Percentiles rank a stretch among this genome's conserved stretches.
Evolutionary conservation across 2,113 vertebrate genomes (phyloP).

Genomic region (Rhegmatorhina hoffmannsi): DNA sequence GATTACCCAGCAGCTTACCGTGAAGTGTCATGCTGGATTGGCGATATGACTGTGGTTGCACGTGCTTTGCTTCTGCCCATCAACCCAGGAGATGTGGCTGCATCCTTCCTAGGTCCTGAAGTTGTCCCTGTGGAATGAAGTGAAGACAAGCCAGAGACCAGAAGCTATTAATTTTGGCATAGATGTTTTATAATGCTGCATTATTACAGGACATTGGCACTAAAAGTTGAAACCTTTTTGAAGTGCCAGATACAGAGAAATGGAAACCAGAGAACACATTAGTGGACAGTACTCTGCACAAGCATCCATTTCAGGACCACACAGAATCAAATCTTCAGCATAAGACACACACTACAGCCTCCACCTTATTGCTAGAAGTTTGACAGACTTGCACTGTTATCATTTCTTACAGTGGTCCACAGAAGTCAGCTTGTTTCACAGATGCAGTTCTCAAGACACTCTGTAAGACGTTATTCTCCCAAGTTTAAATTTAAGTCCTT

Average conservation of each 20-base stretch:
- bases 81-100: slow-evolving; percentile 75
- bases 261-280: not conserved
- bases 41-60: slow-evolving; percentile 18
- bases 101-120: slow-evolving; percentile 70
- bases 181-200: not conserved
- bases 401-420: not conserved
- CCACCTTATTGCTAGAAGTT: not conserved
- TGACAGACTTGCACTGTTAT: not conserved
- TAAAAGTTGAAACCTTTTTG: not conserved
- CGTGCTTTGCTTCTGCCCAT: slow-evolving; percentile 43
- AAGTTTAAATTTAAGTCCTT: not conserved
- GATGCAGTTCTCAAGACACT: not conserved
- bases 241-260: not conserved
- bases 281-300: not conserved
- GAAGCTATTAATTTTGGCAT: not conserved
- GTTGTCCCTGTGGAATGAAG: slow-evolving; percentile 57
- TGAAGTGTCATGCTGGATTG: slow-evolving; percentile 33
- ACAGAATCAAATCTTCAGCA: not conserved
- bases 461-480: not conserved
- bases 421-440: not conserved
- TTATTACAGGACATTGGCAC: not conserved
- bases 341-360: not conserved
- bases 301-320: not conserved
- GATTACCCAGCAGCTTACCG: slow-evolving; percentile 60
- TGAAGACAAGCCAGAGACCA: slow-evolving; percentile 15